Percentiles rank a stretch among this genome's conserved stretches.
phyloP scores from a whole-genome alignment of 2,888 invertebrate genomes.

The Plebejus argus region DNA sequence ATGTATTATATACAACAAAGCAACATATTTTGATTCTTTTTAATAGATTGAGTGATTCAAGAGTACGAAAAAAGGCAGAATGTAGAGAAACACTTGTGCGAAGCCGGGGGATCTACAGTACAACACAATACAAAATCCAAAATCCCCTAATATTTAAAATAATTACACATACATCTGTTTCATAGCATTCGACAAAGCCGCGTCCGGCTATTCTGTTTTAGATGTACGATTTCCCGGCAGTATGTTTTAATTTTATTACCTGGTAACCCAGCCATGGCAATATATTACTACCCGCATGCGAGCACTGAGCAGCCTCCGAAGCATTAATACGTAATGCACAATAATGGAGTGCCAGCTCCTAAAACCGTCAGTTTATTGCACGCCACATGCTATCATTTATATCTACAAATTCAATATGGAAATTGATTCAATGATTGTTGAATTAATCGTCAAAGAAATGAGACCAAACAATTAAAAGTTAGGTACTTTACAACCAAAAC shows the following conservation, averaged over 20 bases:
- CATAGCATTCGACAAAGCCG: background rate
- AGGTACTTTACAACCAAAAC: no score
- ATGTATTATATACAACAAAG: no score
- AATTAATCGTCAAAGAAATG: no score
- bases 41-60: no score
- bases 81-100: no score
- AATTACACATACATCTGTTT: conserved; percentile 2
- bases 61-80: no score
- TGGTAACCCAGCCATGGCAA: conserved; percentile 28
- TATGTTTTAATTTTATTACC: conserved; percentile 32
- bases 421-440: background rate
- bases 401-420: background rate
- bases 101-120: no score
- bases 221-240: conserved; percentile 12
- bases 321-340: conserved; percentile 64
- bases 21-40: no score
- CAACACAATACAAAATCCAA: background rate
- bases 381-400: conserved; percentile 8
- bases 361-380: conserved; percentile 35
- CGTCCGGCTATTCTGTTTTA: background rate
- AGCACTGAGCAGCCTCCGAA: conserved; percentile 38
- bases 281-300: conserved; percentile 35
- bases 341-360: conserved; percentile 58
- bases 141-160: background rate
- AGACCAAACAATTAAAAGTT: no score